phyloP scores from a whole-genome alignment of 2,888 invertebrate species.

The Lasioglossum calceatum region DNA sequence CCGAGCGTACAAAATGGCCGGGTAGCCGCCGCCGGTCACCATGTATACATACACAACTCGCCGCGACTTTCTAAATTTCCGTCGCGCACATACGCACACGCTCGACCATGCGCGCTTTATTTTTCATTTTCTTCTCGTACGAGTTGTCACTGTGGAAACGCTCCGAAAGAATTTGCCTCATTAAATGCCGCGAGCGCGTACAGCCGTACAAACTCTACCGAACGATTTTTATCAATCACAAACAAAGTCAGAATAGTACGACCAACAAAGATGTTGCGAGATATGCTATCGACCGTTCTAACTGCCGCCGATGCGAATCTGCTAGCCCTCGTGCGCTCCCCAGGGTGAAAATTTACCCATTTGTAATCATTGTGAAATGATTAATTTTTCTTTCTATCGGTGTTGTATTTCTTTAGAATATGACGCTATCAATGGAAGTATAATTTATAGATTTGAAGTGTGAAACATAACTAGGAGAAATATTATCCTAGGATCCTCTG shows the following conservation, averaged over 20 bases:
- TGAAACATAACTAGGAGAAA: too few species aligned
- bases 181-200: conserved; percentile 14
- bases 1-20: conserved; percentile 60
- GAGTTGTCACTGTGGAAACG: conserved; percentile 33
- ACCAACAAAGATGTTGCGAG: background rate
- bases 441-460: too few species aligned
- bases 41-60: conserved; percentile 33
- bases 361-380: background rate
- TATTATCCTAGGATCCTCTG: too few species aligned
- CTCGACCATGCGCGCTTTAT: conserved; percentile 36
- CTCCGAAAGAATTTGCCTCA: conserved; percentile 37
- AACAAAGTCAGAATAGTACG: background rate
- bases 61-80: conserved; percentile 72
- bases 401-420: background rate
- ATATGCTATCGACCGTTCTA: background rate
- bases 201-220: background rate
- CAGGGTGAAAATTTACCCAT: background rate
- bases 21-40: conserved; percentile 55
- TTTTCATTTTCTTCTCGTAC: conserved; percentile 41
- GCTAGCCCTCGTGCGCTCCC: background rate
- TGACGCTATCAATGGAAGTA: too few species aligned
- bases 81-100: conserved; percentile 43
- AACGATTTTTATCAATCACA: background rate
- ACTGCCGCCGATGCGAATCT: background rate
- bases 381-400: background rate